Percentiles rank a stretch among this genome's conserved stretches.
phyloP scores from a whole-genome alignment of 2,113 vertebrate genomes.

The Thomomys bottae region DNA sequence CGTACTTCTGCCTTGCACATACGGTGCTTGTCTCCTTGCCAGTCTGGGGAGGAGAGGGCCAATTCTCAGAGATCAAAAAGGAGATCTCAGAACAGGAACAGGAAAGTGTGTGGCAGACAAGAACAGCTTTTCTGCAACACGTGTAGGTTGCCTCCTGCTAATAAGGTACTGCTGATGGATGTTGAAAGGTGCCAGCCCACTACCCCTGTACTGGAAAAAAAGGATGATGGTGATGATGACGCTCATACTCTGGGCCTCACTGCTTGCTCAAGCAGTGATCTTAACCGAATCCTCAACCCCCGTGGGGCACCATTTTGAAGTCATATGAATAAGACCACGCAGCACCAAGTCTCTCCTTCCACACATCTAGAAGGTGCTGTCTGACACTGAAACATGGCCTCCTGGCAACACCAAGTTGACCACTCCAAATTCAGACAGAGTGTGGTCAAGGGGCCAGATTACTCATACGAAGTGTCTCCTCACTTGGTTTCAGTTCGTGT shows the following conservation, averaged over 20 bases:
- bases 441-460: background rate
- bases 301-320: background rate
- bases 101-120: background rate
- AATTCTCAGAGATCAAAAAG: background rate
- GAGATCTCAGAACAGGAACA: background rate
- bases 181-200: background rate
- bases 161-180: background rate
- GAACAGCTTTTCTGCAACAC: background rate
- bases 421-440: background rate
- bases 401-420: background rate
- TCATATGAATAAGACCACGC: background rate
- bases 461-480: too few species aligned
- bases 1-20: constrained; percentile 64
- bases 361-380: background rate
- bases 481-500: background rate
- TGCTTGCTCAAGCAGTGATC: too few species aligned
- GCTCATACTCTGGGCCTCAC: too few species aligned
- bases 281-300: too few species aligned
- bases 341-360: background rate
- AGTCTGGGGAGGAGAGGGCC: background rate
- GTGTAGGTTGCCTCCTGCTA: background rate
- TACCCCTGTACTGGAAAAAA: background rate
- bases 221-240: too few species aligned
- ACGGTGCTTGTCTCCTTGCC: background rate
- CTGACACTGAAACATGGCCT: constrained; percentile 1